Conservation (phyloP, 1,140 invertebrate genomes). For the Triops longicaudatus region DNA sequence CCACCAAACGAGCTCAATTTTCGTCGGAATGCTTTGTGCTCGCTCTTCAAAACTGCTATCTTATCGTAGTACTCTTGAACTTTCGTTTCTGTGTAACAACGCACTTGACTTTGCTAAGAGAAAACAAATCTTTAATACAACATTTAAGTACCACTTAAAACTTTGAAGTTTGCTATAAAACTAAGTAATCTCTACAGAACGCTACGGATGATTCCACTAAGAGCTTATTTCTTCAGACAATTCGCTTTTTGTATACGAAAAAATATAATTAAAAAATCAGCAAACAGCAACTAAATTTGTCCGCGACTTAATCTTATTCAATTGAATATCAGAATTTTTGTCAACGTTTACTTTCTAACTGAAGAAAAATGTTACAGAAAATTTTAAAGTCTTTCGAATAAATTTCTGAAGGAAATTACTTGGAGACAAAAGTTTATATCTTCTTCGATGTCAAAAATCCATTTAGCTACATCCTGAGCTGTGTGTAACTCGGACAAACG, state of each 20-base stretch:
- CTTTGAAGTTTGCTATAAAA: no score
- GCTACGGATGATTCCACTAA: no score
- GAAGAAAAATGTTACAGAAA: no score
- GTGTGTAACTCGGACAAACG: background rate
- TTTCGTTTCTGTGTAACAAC: background rate
- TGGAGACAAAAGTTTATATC: background rate
- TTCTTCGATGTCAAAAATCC: background rate
- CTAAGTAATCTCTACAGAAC: no score
- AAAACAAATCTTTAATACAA: background rate
- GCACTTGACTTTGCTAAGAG: background rate
- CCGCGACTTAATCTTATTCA: no score
- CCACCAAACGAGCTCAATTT: background rate
- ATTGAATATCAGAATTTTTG: no score
- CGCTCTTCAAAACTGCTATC: background rate
- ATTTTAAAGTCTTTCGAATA: background rate
- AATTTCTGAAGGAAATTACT: background rate
- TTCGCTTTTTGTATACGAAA: no score
- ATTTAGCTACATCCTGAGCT: background rate
- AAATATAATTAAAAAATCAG: no score
- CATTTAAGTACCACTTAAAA: no score
- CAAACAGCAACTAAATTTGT: no score
- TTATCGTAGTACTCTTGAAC: conserved; percentile 10
- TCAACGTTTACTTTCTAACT: no score
- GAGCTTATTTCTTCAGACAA: no score
- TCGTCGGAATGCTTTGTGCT: background rate